phyloP scores from a whole-genome alignment of 2,113 vertebrate genomes.

The Menidia beryllina region DNA sequence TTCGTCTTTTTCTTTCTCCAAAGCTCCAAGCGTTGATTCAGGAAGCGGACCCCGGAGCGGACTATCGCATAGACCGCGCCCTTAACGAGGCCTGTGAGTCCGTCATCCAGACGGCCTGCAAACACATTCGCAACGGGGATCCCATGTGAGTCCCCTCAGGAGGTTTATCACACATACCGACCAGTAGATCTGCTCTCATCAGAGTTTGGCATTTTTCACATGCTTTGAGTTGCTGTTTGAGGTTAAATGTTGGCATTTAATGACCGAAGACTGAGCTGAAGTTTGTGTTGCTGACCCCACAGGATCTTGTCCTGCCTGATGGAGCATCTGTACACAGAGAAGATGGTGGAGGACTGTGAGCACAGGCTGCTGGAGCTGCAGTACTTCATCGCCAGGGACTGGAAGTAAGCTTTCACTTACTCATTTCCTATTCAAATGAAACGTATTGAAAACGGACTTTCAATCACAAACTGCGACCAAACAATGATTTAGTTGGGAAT shows the following conservation, averaged over 20 bases:
- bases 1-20: not conserved
- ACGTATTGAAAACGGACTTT: not conserved
- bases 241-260: no score
- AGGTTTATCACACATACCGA: not conserved
- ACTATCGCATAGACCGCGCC: constrained; percentile 95
- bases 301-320: constrained; percentile 98
- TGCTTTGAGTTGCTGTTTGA: no score
- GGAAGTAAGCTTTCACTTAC: constrained; percentile 87
- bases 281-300: not conserved
- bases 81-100: constrained; percentile 97
- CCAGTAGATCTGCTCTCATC: no score
- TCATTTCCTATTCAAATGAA: no score
- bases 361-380: constrained; percentile 94
- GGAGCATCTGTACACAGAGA: constrained; percentile 98
- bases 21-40: constrained; percentile 96
- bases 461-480: not conserved
- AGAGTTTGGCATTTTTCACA: no score
- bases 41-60: constrained; percentile 92
- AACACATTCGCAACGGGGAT: constrained; percentile 95
- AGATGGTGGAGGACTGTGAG: constrained; percentile 97
- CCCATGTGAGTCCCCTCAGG: constrained; percentile 86
- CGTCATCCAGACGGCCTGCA: constrained; percentile 97
- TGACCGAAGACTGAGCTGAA: no score
- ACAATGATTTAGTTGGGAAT: no score
- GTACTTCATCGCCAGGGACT: constrained; percentile 97